Evolutionary conservation across 2,797 vertebrate species (phyloP).

Genomic region (Cuculus canorus): DNA sequence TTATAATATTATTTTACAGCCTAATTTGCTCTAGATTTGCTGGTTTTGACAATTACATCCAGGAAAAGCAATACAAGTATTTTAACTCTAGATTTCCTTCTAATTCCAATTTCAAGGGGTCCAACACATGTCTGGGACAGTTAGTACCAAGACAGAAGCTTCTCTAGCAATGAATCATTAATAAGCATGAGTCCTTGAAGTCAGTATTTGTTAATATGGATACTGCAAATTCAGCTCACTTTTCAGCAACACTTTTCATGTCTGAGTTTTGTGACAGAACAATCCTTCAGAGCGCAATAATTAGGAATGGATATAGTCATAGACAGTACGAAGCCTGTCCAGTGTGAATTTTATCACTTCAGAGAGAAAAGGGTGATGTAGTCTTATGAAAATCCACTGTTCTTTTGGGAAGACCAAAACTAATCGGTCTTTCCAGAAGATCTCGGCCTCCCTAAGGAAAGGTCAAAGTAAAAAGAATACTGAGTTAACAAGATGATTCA

Average conservation of each 20-base stretch:
- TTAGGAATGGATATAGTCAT: not conserved
- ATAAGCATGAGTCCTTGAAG: not conserved
- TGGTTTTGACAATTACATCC: not conserved
- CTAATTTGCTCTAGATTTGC: not conserved
- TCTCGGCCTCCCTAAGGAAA: conserved; percentile 29
- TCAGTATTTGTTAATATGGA: not conserved
- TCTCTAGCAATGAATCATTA: not conserved
- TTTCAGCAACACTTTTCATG: not conserved
- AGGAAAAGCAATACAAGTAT: not conserved
- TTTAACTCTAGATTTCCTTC: not conserved
- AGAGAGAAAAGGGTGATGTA: not conserved
- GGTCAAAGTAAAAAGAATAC: conserved; percentile 42
- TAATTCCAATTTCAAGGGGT: not conserved
- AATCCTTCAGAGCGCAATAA: not conserved
- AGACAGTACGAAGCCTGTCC: not conserved
- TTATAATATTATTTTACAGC: not conserved
- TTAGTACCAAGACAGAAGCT: not conserved
- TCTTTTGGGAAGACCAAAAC: conserved; percentile 27
- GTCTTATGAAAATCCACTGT: not conserved
- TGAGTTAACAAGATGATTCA: conserved; percentile 48
- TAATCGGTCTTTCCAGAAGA: conserved; percentile 16
- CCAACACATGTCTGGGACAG: not conserved
- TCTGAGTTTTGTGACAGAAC: not conserved
- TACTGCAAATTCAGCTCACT: not conserved
- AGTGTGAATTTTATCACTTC: not conserved